These are phyloP conservation scores for Gambelia wislizenii DNA, from an alignment of 2,797 vertebrate genomes.

Conservation along the genomic window DNA sequence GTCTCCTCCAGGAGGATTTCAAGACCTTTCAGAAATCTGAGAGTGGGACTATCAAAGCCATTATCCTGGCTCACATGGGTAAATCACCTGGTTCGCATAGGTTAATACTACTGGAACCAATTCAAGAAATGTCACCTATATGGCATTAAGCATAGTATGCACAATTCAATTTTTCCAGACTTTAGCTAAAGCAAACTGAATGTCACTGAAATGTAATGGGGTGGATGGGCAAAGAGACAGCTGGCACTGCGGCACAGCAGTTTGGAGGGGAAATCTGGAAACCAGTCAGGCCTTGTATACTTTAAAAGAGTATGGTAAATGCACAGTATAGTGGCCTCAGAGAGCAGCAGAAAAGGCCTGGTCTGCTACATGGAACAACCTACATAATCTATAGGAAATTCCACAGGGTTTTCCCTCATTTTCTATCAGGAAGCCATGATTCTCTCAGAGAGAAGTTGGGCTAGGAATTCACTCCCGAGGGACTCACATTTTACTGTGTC, in stretches of 20 bases:
- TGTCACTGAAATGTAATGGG: background rate
- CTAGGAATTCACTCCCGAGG: slow-evolving; percentile 3
- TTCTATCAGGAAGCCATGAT: background rate
- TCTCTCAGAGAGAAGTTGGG: background rate
- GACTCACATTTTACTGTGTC: background rate
- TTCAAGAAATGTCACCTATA: slow-evolving; percentile 19
- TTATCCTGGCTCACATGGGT: slow-evolving; percentile 8
- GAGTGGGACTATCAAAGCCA: background rate
- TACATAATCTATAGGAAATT: slow-evolving; percentile 25
- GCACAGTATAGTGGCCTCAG: background rate
- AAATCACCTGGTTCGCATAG: background rate
- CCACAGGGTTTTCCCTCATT: accelerated
- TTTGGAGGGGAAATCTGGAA: background rate
- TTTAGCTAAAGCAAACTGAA: background rate
- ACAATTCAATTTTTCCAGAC: background rate
- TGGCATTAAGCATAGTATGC: background rate
- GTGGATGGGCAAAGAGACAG: background rate
- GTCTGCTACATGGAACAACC: slow-evolving; percentile 5
- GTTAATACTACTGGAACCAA: background rate
- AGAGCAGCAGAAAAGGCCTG: background rate
- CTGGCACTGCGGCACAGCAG: slow-evolving; percentile 1
- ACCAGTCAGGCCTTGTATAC: background rate
- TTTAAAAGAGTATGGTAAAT: background rate
- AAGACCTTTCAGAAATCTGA: accelerated
- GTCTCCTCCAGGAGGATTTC: slow-evolving; percentile 10